Base-by-base conservation (phyloP, 2,888 invertebrate genomes). In the Drosophila multiciliata region DNA sequence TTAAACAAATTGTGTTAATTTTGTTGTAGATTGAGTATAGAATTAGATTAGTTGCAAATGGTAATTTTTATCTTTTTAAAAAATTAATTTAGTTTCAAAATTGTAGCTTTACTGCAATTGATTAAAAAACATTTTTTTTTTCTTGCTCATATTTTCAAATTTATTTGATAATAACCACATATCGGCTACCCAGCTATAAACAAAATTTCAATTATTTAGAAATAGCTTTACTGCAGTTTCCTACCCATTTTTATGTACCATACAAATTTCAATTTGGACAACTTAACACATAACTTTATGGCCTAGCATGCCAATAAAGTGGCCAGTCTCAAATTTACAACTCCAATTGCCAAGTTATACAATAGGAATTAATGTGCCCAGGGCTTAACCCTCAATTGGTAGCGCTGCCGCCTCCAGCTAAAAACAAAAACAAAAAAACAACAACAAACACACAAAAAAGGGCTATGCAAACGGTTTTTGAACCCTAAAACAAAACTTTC, bases 381-480 rank as follows among this genome's bases (percentile, higher is more conserved):
- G 67, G 72, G 82, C 65, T 71, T 73, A 84, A 82, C 84, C 80
- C 75, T 87, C 78, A 86, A 88, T 88, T 84, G 86, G 78, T 36
- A 70, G 69, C 29, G 60, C 54, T 52, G 53, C 61, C 73, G 73
- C 69, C 67, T 52, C 36, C 55, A 59, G 40, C 54, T 35, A 67
- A 66, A 40, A 29, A 15, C 20, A 45, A 52, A 35, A n/a, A 9
- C 23, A 38, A 23, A 15, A 61, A 3, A 48, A 36, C 15, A 50
- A 50, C 50, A 17, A 48, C 3, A 57, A 15, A 26, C 4, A 52
- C 33, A 26, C 35, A 49, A 23, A 61, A 83, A 87, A 85, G 82
- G 87, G 87, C 84, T 85, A 75, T 45, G 64, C 63, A 61, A 73
- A 64, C 53, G 68, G 55, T 36, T 36, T 29, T 29, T 52, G 66